A percentile compares a stretch with the other conserved stretches of the same genome.
Evolutionary conservation across 2,797 vertebrate species (phyloP).

Genomic region (Squalus acanthias): DNA sequence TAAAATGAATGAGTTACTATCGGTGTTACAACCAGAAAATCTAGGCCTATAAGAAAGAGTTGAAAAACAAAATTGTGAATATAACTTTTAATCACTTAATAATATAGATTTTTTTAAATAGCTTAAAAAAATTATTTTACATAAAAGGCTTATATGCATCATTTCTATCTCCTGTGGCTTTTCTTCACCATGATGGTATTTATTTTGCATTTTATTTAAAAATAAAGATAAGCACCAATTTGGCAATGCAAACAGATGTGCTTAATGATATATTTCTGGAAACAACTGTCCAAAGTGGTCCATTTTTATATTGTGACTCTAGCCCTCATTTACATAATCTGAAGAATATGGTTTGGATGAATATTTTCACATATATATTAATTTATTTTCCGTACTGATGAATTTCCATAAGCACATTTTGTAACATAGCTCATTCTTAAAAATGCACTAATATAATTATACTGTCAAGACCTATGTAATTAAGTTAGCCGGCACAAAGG

Average conservation of each 20-base stretch:
- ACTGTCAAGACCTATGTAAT: not conserved
- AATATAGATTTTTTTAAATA: not conserved
- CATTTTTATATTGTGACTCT: not conserved
- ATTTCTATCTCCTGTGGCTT: not conserved
- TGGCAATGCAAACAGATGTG: not conserved
- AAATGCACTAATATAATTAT: slow-evolving; percentile 11
- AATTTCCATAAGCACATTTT: not conserved
- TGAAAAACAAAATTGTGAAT: not conserved
- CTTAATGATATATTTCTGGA: not conserved
- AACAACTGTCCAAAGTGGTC: not conserved
- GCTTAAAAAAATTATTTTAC: not conserved
- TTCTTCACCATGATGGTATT: not conserved
- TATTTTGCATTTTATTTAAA: not conserved
- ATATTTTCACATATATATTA: not conserved
- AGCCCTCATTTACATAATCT: not conserved
- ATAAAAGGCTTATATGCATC: not conserved
- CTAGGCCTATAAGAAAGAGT: not conserved
- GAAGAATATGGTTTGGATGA: not conserved
- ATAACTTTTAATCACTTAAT: not conserved
- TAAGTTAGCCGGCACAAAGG: not conserved
- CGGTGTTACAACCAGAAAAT: not conserved
- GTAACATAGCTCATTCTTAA: not conserved
- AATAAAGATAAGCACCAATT: not conserved
- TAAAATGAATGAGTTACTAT: not conserved
- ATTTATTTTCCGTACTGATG: not conserved